A percentile compares a stretch with the other conserved stretches of the same genome.
Evolutionary conservation across 2,797 vertebrate genomes (phyloP).

Genomic region (Dipus sagitta): DNA sequence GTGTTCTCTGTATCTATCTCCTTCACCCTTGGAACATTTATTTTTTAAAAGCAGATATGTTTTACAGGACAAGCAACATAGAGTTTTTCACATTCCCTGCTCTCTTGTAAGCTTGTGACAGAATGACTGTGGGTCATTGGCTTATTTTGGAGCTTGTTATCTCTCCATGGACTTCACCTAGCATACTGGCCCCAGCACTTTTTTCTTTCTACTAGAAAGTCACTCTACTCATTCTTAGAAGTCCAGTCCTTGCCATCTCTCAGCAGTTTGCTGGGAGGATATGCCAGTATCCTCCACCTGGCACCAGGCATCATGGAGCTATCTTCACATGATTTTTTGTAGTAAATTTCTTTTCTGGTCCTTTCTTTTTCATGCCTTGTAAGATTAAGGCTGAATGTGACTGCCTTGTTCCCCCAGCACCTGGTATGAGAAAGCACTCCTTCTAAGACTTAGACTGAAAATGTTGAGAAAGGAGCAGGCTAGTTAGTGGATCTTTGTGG

Average conservation of each 20-base stretch:
- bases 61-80: not conserved
- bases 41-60: not conserved
- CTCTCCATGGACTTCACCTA: not conserved
- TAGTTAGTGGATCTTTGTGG: not conserved
- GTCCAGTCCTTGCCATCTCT: conserved; percentile 7
- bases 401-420: not conserved
- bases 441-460: not conserved
- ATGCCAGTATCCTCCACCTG: not conserved
- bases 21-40: too few species aligned
- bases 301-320: not conserved
- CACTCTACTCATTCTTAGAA: not conserved
- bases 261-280: not conserved
- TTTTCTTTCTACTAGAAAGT: not conserved
- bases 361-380: not conserved
- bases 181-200: not conserved
- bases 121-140: not conserved
- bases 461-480: not conserved
- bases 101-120: not conserved
- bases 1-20: too few species aligned
- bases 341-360: not conserved
- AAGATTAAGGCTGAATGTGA: not conserved
- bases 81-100: not conserved
- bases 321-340: not conserved
- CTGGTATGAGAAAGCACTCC: not conserved
- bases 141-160: not conserved